Percentiles rank a stretch among this genome's conserved stretches.
Evolutionary conservation across 2,113 vertebrate genomes (phyloP).

Genomic region (Scytalopus superciliaris): DNA sequence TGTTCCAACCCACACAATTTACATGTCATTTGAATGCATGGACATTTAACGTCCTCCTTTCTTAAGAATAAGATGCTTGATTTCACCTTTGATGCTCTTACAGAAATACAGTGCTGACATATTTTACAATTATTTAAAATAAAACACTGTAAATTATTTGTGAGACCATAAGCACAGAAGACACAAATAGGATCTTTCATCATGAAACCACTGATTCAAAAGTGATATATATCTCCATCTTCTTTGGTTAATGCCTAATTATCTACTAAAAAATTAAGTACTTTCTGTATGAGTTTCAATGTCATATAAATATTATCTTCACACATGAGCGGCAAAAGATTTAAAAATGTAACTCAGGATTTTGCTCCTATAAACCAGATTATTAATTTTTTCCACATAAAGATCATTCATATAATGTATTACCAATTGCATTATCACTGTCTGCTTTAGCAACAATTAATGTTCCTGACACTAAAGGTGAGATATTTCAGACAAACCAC

Average conservation of each 20-base stretch:
- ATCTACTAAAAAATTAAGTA: not conserved
- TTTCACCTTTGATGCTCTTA: not conserved
- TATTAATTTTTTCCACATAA: not conserved
- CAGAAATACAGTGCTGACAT: not conserved
- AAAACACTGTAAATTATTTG: not conserved
- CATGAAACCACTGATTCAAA: not conserved
- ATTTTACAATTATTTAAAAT: not conserved
- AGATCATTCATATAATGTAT: not conserved
- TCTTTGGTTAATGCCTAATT: not conserved
- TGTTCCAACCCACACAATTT: fast-evolving
- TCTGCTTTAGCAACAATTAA: not conserved
- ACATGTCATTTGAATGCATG: not conserved
- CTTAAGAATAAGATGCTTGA: not conserved
- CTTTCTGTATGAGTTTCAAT: not conserved
- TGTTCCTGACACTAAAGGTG: not conserved
- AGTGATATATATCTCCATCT: not conserved
- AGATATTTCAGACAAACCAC: not conserved
- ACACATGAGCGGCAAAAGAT: not conserved
- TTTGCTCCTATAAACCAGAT: not conserved
- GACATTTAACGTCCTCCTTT: not conserved
- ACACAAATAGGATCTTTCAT: not conserved
- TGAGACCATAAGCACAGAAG: not conserved
- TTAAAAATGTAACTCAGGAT: not conserved
- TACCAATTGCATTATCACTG: not conserved
- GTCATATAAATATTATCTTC: not conserved